These are phyloP conservation scores for Oncopeltus fasciatus DNA, from an alignment of 1,140 invertebrate species.

Conservation along the genomic window DNA sequence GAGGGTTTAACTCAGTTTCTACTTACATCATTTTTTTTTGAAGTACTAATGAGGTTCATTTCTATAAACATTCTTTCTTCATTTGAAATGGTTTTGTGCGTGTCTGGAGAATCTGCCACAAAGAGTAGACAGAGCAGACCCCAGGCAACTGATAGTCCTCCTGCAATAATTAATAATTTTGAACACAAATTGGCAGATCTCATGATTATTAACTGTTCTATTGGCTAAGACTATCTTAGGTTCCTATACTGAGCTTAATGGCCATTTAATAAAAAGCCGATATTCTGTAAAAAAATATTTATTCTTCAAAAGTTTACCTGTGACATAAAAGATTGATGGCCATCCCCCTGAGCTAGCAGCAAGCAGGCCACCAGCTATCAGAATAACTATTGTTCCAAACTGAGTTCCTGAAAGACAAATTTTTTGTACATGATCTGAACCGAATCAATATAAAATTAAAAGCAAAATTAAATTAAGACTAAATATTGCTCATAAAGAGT, in stretches of 20 bases:
- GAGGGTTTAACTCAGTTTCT: too few relatives aligned
- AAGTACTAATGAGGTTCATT: slow-evolving; percentile 15
- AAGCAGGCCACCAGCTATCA: not conserved
- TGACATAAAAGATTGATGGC: slow-evolving; percentile 11
- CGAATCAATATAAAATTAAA: too few relatives aligned
- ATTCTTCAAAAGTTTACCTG: too few relatives aligned
- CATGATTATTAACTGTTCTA: too few relatives aligned
- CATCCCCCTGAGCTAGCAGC: slow-evolving; percentile 14
- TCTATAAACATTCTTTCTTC: slow-evolving; percentile 34
- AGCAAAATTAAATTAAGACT: too few relatives aligned
- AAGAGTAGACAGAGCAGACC: slow-evolving; percentile 43
- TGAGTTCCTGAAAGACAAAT: slow-evolving; percentile 22
- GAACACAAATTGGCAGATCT: too few relatives aligned
- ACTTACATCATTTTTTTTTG: slow-evolving; percentile 19
- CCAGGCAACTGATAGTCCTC: slow-evolving; percentile 47
- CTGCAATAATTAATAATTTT: slow-evolving; percentile 6
- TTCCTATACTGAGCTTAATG: too few relatives aligned
- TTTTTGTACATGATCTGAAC: too few relatives aligned
- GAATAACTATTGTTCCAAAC: slow-evolving; percentile 18
- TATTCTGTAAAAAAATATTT: not conserved
- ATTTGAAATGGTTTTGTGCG: slow-evolving; percentile 39
- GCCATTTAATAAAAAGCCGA: not conserved
- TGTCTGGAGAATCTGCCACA: slow-evolving; percentile 47
- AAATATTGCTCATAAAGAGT: too few relatives aligned
- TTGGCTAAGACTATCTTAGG: too few relatives aligned